Evolutionary conservation across 1,140 invertebrate species (phyloP), one percentile per base, ranked within the genome.

Genomic region (Melipona quadrifasciata): DNA sequence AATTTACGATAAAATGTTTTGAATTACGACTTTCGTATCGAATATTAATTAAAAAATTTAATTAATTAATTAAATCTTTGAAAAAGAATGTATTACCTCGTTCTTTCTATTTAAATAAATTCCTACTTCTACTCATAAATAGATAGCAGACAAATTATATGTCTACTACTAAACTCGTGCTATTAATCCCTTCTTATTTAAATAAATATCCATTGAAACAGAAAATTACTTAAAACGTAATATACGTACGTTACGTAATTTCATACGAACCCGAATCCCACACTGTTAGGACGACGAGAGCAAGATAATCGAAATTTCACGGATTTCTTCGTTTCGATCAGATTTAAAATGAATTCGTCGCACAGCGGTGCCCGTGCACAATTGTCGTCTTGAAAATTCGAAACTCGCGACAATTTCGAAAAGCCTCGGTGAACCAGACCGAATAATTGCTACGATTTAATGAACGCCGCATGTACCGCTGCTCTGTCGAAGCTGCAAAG

Each of bases 401-500:
- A 31, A 81, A 75, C 73, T 57, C 21, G 39, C 57, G 70, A 51
- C 39, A 72, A 72, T 57, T 81, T 81, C 31, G 77, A 31, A 80
- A 80, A 68, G 47, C 77, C 53, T 70, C 31, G 64, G 27, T 70
- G 77, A 67, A 80, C 51, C 31, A 80, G 65, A 80, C 77, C 67
- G 64, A 80, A 27, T 81, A 81, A 81, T 73, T 81, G 39, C 79
- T 72, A 73, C 68, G 79, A 81, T 64, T 81, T 81, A 81, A 73
- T 64, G 79, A 81, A 81, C 55, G 55, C 55, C 2, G 51, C 53
- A 19, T 73, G 79, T n/a, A 53, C 47, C 47, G 78, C 24, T 72
- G 34, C 51, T 76, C 39, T 11, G 72, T 21, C 80, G 55, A 73
- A 75, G 58, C 58, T 73, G 58, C 47, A 24, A 79, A 55, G 71